Evolutionary conservation across 2,888 invertebrate genomes (phyloP), one percentile per base, ranked within the genome.

Genomic region (Pecten maximus): DNA sequence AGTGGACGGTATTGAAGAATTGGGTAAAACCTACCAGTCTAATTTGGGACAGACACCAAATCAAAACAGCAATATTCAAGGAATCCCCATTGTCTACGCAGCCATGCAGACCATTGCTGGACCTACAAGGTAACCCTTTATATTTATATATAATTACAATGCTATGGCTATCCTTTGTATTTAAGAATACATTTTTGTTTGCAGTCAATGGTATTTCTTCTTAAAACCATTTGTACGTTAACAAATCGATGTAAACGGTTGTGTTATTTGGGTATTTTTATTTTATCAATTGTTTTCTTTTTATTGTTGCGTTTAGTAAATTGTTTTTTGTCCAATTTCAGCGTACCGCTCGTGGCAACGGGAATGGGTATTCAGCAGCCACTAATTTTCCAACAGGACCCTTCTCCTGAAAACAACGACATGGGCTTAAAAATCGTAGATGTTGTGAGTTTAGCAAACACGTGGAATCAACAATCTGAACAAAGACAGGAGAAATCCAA

Each of bases 341-440:
- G 74, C 74, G 35, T 74, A 28, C 74, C 74, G 23, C 74, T 74
- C 23, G 74, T 74, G 28, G 74, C 74, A 6, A 74, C 74, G 12
- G 74, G 74, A 10, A 2, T 74, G 74, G 74, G 74, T 28, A 74
- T 74, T 15, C 74, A 74, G 23, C 74, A 74, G 35, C 74, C 74
- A 35, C 16, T 87, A 23, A 87, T 23, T 40, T 50, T n/a, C 35
- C 50, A 40, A 87, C 40, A 39, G 44, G 40, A 54, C 88, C 39
- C 40, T 60, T 2, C 23, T 40, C 6, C 10, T 74, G 89, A 91
- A 60, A 91, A 92, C 28, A 91, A 91, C 89, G 92, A 93, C 60
- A 92, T 94, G 74, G 94, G 94, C 39, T 89, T 95, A 86, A 95
- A 95, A 91, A 95, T 95, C 40, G 93, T 95, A 4, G 94, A 95